Base-by-base conservation (phyloP, 2,888 invertebrate genomes). In the Clunio marinus region DNA sequence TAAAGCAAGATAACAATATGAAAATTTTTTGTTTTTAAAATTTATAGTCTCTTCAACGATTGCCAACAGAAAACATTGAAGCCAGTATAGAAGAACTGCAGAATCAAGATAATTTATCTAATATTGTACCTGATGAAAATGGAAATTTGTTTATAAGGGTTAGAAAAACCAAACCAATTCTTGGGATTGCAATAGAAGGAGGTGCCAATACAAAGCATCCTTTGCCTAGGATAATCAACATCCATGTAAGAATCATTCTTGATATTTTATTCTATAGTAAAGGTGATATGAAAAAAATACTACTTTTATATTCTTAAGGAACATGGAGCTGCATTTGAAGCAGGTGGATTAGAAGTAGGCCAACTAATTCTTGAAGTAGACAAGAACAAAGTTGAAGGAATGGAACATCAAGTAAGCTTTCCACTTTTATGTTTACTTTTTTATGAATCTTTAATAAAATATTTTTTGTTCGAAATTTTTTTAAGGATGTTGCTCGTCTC, bases 171-270 rank as follows among this genome's bases (percentile, higher is more conserved):
- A 94, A 94, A 80, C 92, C 95, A 60, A 93, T 93, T 75, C 85
- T 97, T 74, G 96, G 97, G 72, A 93, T 97, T 75, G 96, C 96
- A 71, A 96, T 97, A 75, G 96, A 96, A 81, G 97, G 97, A 70
- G 97, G 97, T 71, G 92, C 93, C 74, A 95, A 97, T 80, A 96
- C 96, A 57, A 91, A 91, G 76, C 96, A 96, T 80, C 92, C 93
- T 69, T 83, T 96, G 75, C 96, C 96, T 67, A 86, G 95, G 77
- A 95, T 97, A 75, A 96, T 96, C 75, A 95, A 94, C 80, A 95
- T 97, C 77, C 96, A 96, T 80, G 96, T 96, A 80, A 59, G 60
- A 65, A 22, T 65, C 25, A 46, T 32, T 59, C 24, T 20, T 70
- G 7, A 22, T 59, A 68, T 15, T 69, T 70, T 76, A 81, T 15